A percentile compares a stretch with the other conserved stretches of the same genome.
Evolutionary conservation across 2,113 vertebrate genomes (phyloP).

Genomic region (Epinephelus cyanopodus): DNA sequence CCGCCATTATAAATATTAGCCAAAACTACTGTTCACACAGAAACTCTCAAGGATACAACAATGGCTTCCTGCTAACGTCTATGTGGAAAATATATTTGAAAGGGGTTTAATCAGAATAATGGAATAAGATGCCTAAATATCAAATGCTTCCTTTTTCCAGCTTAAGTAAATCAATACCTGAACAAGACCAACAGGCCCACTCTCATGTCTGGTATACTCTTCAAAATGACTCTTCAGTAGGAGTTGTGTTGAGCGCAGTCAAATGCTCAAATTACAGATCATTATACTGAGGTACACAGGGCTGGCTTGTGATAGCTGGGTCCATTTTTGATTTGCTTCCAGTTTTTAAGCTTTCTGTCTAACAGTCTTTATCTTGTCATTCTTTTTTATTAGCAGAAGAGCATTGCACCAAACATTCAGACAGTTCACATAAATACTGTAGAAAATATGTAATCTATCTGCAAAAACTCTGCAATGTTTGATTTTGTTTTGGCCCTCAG

Average conservation of each 20-base stretch:
- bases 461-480: slow-evolving; percentile 1
- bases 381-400: not conserved
- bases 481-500: not conserved
- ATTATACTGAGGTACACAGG: slow-evolving; percentile 1
- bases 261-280: slow-evolving; percentile 24
- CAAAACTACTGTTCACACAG: slow-evolving; percentile 55
- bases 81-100: not conserved
- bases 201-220: not conserved
- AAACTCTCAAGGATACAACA: not conserved
- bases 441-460: not conserved
- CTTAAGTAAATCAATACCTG: not conserved
- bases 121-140: not conserved
- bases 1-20: slow-evolving; percentile 38
- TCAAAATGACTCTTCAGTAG: slow-evolving; percentile 6
- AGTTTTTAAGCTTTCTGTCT: not conserved
- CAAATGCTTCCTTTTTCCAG: not conserved
- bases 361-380: not conserved
- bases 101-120: no score
- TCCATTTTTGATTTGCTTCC: not conserved
- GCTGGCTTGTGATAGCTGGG: not conserved
- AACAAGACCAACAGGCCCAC: not conserved
- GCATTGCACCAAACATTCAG: not conserved
- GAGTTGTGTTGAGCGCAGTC: slow-evolving; percentile 1
- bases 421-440: slow-evolving; percentile 8
- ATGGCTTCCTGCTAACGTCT: not conserved